Evolutionary conservation across 2,888 invertebrate species (phyloP), one percentile per base, ranked within the genome.

Genomic region (Acanthococcus lagerstroemiae): DNA sequence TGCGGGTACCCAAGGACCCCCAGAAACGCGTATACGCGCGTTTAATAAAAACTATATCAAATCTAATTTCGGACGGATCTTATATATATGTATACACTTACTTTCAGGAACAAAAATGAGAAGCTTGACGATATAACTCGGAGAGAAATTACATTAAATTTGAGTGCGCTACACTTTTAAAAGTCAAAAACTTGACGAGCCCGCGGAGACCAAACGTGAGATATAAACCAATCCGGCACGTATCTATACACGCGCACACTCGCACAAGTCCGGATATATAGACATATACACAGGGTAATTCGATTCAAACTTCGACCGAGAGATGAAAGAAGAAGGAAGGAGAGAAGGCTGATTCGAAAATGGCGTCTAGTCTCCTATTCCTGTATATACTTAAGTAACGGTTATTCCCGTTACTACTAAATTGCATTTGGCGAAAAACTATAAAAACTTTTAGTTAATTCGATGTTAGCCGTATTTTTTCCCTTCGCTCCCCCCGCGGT

Each of bases 401-500:
- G 60, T 60, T 50, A 60, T 60, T 60, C 48, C 26, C 45, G 60
- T 60, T 60, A 60, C 60, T 48, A 60, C 60, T 60, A 60, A 60
- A 60, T 60, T 60, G 48, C 60, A 60, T 60, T 60, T 60, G 48
- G 25, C 48, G 27, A 60, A 48, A 60, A 37, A 48, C 60, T 46
- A 48, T 60, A 60, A 60, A 60, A 60, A 60, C 60, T 60, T 60
- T 60, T 60, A 60, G 60, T 48, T 60, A 60, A 60, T 60, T 60
- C 46, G 60, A 60, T 60, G 60, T 26, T 27, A 26, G 46, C 46
- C 24, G 45, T 60, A 46, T 46, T 46, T 27, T 17, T 46, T 19
- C 19, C 5, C 15, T 45, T 45, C 46, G 46, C 19, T 5, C 6
- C 15, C 37, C 15, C 37, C 6, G 37, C n/a, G n/a, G n/a, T n/a